Base-by-base conservation (phyloP, 2,113 vertebrate genomes). In the Formicarius rufipectus region DNA sequence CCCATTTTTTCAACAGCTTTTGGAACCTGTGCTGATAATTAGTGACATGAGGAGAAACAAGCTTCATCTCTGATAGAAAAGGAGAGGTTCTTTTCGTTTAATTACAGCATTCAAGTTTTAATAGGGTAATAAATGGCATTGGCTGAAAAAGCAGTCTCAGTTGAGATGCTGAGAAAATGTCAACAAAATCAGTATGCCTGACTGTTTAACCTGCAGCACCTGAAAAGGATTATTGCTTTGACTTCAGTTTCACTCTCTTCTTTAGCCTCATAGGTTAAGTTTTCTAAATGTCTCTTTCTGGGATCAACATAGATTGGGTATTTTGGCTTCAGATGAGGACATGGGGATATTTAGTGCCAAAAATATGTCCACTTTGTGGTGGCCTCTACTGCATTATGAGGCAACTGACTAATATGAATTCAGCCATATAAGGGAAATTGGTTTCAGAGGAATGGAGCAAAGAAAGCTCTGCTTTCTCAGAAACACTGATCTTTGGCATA, bases 391-490 rank as follows among this genome's bases (percentile, higher is more conserved):
- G 44, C 18, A n/a, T 72, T 40, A 9, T 35, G 20, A 67, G 2
- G 2, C 31, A 7, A 37, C 8, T 50, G 45, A 52, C 12, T 28
- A 49, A 30, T n/a, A 25, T 58, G 25, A 63, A 53, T 80, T 76
- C n/a, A 87, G 8, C 7, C 3, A 3, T 20, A 4, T 14, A 37
- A 80, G 11, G 16, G 6, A 66, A 8, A 1, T 2, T 14, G 9
- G 7, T 15, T 82, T 88, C 79, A 17, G 31, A 68, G 40, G 19
- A 75, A 75, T 14, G 2, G 18, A 79, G 40, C 4, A 73, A 68
- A 85, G 22, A 18, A 79, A 56, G 12, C 4, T 63, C 37, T 73
- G 13, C 4, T 73, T 2, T 71, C 50, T 49, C 58, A 37, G 59
- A 44, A 85, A 31, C 4, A 17, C 7, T 23, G 4, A 12, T 39